Base-by-base conservation (phyloP, 2,888 invertebrate species). In the Bruchidius siliquastri region DNA sequence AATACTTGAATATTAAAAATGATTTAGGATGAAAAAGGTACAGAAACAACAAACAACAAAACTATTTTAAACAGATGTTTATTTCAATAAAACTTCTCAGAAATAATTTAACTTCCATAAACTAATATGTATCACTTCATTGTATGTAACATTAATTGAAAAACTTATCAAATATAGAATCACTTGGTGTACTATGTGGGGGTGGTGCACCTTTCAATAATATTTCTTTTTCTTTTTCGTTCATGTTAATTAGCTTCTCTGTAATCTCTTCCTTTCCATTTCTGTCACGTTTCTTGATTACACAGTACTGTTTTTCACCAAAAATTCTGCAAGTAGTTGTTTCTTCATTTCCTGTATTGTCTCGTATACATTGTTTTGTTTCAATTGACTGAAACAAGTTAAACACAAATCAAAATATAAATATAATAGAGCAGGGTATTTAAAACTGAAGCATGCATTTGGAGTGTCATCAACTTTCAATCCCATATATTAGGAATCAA, bases 331-430 rank as follows among this genome's bases (percentile, higher is more conserved):
- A 90, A 49, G 90, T 83, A n/a, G 88, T 90, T 18, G 88, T 90
- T 79, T 90, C 89, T 78, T 89, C 88, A 79, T 90, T 90, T 0
- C 92, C 92, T 68, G 89, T 85, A 18, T 87, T 88, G 79, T 91
- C 91, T 79, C 85, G 87, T 0, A 90, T 85, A 21, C 88, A 88
- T 79, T 87, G 87, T 69, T 88, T 88, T 30, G 89, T 88, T 85
- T 91, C 90, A 74, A 89, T 84, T 22, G 87, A 87, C 86, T 87
- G 73, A 73, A 83, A 77, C n/a, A n/a, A n/a, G n/a, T n/a, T n/a
- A n/a, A n/a, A n/a, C n/a, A n/a, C n/a, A n/a, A n/a, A n/a, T n/a
- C n/a, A n/a, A n/a, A n/a, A n/a, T n/a, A n/a, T n/a, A n/a, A n/a
- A n/a, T n/a, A n/a, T n/a, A n/a, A n/a, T n/a, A n/a, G n/a, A n/a